Percentiles rank a stretch among this genome's conserved stretches.
phyloP scores from a whole-genome alignment of 2,797 vertebrate genomes.

The Monodelphis domestica region DNA sequence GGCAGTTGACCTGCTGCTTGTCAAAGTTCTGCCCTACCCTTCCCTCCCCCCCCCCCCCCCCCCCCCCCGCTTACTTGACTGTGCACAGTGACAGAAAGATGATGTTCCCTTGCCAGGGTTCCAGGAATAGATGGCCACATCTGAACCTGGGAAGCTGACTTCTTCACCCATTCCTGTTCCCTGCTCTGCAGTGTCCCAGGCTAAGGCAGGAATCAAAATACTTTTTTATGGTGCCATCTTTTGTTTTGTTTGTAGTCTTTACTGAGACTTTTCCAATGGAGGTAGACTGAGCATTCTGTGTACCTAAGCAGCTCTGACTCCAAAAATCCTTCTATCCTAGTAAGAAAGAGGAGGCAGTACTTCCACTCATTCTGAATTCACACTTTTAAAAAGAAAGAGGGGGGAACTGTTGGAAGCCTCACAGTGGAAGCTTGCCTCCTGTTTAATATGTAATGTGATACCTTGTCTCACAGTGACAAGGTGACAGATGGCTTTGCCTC shows the following conservation, averaged over 20 bases:
- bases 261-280: conserved; percentile 1
- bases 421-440: conserved; percentile 80
- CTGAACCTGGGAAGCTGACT: conserved; percentile 10
- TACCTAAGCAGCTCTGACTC: neutral
- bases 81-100: neutral
- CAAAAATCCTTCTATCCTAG: neutral
- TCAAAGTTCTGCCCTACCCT: neutral
- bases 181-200: neutral
- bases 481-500: conserved; percentile 83
- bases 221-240: conserved; percentile 27
- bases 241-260: conserved; percentile 27
- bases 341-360: neutral
- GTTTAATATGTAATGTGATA: conserved; percentile 86
- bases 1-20: neutral
- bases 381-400: neutral
- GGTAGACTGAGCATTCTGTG: conserved; percentile 54
- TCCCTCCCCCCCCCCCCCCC: no score
- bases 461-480: conserved; percentile 84
- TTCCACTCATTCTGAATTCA: neutral
- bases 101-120: neutral
- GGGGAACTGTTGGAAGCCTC: conserved; percentile 74
- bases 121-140: neutral
- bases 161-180: neutral
- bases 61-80: neutral
- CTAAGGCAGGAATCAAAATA: neutral